phyloP scores from a whole-genome alignment of 1,140 invertebrate species.

The Magallana gigas region DNA sequence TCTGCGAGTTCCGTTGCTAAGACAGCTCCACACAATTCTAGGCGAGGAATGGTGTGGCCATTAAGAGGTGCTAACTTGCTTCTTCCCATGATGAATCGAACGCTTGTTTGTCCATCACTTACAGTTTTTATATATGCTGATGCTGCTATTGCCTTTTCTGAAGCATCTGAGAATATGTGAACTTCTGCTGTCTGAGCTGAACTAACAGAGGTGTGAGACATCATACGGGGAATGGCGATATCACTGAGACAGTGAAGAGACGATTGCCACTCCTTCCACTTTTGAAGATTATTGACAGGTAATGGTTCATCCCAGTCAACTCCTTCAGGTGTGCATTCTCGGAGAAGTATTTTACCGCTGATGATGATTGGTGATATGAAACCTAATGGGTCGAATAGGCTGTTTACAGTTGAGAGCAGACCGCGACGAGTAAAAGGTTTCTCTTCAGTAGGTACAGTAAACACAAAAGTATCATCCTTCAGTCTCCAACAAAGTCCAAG shows the following conservation, averaged over 20 bases:
- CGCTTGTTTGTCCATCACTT: neutral
- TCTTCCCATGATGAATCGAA: conserved; percentile 48
- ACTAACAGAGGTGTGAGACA: neutral
- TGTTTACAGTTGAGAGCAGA: conserved; percentile 56
- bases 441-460: conserved; percentile 25
- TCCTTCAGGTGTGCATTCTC: conserved; percentile 31
- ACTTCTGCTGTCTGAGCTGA: conserved; percentile 76
- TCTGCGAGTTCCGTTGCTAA: conserved; percentile 46
- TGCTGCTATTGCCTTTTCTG: conserved; percentile 64
- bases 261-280: conserved; percentile 9
- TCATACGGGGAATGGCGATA: conserved; percentile 52
- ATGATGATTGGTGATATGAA: conserved; percentile 60
- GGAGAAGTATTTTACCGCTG: conserved; percentile 53
- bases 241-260: conserved; percentile 3
- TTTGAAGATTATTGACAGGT: neutral
- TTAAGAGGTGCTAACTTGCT: conserved; percentile 41
- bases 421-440: conserved; percentile 42
- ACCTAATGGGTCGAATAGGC: conserved; percentile 60
- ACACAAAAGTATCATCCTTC: conserved; percentile 47
- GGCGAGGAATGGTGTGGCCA: conserved; percentile 50
- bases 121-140: conserved; percentile 63
- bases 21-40: conserved; percentile 54
- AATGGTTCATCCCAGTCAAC: conserved; percentile 46
- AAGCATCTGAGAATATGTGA: conserved; percentile 69
- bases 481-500: conserved; percentile 56